A percentile compares a stretch with the other conserved stretches of the same genome.
Evolutionary conservation across 2,797 vertebrate species (phyloP).

Genomic region (Vespertilio murinus): DNA sequence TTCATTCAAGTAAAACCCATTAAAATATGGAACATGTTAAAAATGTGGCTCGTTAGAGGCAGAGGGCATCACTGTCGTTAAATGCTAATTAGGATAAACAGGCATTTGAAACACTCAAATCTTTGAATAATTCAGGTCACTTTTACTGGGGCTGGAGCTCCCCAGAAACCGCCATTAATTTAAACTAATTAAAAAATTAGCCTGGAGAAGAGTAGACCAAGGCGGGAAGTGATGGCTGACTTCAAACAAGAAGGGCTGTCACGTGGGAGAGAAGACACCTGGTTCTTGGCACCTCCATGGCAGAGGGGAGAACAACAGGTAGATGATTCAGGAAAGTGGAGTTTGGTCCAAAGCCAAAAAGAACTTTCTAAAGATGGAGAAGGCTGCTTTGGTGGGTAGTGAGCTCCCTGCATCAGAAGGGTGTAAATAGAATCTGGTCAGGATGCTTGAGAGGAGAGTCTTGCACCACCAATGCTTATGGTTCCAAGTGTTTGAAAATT

Average conservation of each 20-base stretch:
- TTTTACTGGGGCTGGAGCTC: constrained; percentile 66
- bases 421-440: background rate
- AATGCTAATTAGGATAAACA: constrained; percentile 79
- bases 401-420: background rate
- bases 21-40: constrained; percentile 73
- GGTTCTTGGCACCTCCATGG: background rate
- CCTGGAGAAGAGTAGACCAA: constrained; percentile 40
- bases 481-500: background rate
- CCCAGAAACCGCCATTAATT: constrained; percentile 74
- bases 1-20: constrained; percentile 80
- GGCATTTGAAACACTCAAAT: constrained; percentile 71
- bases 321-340: background rate
- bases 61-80: constrained; percentile 61
- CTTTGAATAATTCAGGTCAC: constrained; percentile 78
- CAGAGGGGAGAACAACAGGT: background rate
- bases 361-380: background rate
- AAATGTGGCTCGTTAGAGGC: constrained; percentile 62
- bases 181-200: constrained; percentile 78
- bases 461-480: no score
- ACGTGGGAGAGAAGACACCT: background rate
- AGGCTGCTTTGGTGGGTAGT: background rate
- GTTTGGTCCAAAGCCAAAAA: background rate
- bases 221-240: constrained; percentile 24
- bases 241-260: constrained; percentile 41
- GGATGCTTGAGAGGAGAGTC: background rate